Evolutionary conservation across 2,888 invertebrate genomes (phyloP).

Genomic region (Dicyrtoma fusca): DNA sequence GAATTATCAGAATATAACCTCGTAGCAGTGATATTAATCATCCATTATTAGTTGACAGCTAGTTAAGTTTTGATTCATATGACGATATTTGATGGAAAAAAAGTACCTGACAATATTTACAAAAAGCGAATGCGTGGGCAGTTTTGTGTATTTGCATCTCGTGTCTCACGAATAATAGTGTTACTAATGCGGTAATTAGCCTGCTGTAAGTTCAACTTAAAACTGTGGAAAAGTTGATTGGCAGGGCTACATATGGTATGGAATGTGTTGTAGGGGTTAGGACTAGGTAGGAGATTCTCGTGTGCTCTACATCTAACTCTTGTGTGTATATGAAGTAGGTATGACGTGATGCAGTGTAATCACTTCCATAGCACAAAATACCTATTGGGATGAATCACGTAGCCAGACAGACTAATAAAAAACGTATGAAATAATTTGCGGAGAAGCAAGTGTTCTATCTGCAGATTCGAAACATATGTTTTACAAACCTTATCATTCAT

Average conservation of each 20-base stretch:
- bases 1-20: not conserved
- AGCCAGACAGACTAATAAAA: constrained; percentile 37
- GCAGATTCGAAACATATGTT: constrained; percentile 20
- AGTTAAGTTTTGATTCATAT: constrained; percentile 16
- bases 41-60: constrained; percentile 31
- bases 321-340: not conserved
- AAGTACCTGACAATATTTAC: constrained; percentile 27
- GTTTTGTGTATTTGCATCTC: constrained; percentile 10
- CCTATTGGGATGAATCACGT: constrained; percentile 27
- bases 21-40: constrained; percentile 20
- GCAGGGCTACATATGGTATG: not conserved
- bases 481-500: not conserved
- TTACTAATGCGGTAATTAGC: constrained; percentile 23
- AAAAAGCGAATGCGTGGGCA: constrained; percentile 13
- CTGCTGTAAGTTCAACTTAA: constrained; percentile 15
- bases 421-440: constrained; percentile 40
- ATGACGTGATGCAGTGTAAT: constrained; percentile 33
- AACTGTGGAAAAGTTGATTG: constrained; percentile 7
- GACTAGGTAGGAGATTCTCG: not conserved
- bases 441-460: constrained; percentile 1
- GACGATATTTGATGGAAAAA: constrained; percentile 33
- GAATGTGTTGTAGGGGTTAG: not conserved
- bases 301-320: constrained; percentile 26
- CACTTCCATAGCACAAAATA: constrained; percentile 27
- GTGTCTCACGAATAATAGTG: constrained; percentile 12